Conservation (phyloP, 2,888 invertebrate genomes). For the Drosophila melanosoma region DNA sequence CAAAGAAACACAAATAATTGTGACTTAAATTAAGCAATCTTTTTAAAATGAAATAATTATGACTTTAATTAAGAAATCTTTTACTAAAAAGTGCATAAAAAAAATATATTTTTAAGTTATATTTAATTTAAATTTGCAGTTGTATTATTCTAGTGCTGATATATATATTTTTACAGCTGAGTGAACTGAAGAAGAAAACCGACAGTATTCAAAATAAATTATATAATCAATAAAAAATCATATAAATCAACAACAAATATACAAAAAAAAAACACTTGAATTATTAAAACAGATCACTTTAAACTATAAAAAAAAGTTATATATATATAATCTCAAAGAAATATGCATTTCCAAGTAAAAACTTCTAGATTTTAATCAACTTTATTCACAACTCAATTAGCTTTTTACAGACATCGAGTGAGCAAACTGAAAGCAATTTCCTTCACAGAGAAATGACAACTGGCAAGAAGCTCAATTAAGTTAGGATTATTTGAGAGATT, state of each 20-base stretch:
- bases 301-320: too few relatives aligned
- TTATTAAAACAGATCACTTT: too few relatives aligned
- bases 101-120: too few relatives aligned
- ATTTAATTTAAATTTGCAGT: too few relatives aligned
- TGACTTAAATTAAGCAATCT: neutral
- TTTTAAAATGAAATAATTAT: neutral
- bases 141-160: too few relatives aligned
- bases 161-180: too few relatives aligned
- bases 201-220: too few relatives aligned
- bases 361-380: neutral
- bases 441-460: neutral
- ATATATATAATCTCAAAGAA: neutral
- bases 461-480: neutral
- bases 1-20: neutral
- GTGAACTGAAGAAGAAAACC: too few relatives aligned
- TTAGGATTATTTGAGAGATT: slow-evolving; percentile 24
- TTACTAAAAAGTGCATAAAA: neutral
- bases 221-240: too few relatives aligned
- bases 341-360: neutral
- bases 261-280: too few relatives aligned
- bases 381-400: neutral
- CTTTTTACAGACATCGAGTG: neutral
- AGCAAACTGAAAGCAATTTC: neutral
- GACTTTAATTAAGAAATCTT: neutral
- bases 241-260: too few relatives aligned